These are phyloP conservation scores for Tachypleus tridentatus DNA, from an alignment of 1,140 invertebrate species.

Conservation along the genomic window DNA sequence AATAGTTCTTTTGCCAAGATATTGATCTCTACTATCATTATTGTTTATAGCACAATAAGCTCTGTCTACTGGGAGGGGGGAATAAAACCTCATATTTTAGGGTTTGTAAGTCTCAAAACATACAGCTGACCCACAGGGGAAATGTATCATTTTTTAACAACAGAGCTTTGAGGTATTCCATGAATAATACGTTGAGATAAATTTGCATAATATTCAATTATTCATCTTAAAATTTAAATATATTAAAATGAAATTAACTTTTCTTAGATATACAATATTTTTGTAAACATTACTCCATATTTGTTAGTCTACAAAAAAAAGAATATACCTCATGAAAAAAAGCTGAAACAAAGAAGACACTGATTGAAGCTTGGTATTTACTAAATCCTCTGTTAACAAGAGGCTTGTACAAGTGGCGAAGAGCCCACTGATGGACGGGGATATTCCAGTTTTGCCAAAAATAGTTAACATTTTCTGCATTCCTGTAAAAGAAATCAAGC, in stretches of 20 bases:
- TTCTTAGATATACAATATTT: neutral
- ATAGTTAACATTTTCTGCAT: conserved; percentile 83
- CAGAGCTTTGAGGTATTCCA: no score
- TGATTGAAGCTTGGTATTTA: conserved; percentile 54
- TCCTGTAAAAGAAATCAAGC: conserved; percentile 38
- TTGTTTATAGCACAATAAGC: no score
- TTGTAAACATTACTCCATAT: neutral
- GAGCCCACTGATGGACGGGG: conserved; percentile 81
- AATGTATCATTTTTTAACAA: no score
- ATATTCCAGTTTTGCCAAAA: conserved; percentile 99
- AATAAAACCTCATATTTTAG: conserved; percentile 10
- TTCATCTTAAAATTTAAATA: conserved; percentile 7
- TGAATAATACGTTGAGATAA: no score
- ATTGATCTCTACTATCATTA: no score
- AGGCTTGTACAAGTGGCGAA: conserved; percentile 85
- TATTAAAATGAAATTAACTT: conserved; percentile 3
- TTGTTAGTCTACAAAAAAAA: neutral
- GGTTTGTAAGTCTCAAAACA: conserved; percentile 4
- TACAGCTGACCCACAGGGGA: no score
- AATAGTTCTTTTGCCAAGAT: no score
- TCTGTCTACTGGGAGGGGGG: no score
- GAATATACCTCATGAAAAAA: conserved; percentile 78
- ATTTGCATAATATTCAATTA: no score
- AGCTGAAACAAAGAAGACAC: conserved; percentile 91
- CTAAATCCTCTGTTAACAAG: conserved; percentile 69